Conservation (phyloP, 1,140 invertebrate genomes). For the Monochamus saltuarius region DNA sequence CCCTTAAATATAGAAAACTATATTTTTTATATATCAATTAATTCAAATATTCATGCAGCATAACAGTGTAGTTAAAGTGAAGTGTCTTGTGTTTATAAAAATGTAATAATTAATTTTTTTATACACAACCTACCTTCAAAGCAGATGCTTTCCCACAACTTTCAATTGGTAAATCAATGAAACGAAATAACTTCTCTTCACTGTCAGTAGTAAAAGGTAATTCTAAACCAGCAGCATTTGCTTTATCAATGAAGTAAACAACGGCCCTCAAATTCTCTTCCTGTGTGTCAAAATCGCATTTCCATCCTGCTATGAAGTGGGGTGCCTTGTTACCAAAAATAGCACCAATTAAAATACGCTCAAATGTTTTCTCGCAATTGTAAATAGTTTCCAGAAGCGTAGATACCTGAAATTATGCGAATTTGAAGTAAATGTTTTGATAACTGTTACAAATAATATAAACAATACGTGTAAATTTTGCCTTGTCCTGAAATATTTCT, state of each 20-base stretch:
- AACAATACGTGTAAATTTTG: too few species aligned
- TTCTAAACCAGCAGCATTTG: constrained; percentile 59
- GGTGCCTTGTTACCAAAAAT: constrained; percentile 76
- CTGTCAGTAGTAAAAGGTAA: constrained; percentile 42
- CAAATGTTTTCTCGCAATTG: constrained; percentile 76
- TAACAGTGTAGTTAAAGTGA: too few species aligned
- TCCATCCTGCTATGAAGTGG: constrained; percentile 76
- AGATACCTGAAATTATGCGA: constrained; percentile 19
- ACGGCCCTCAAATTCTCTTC: constrained; percentile 74
- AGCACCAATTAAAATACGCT: constrained; percentile 74
- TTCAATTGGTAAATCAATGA: constrained; percentile 78
- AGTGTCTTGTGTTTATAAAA: too few species aligned
- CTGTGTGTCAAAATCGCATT: constrained; percentile 74
- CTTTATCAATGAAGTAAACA: constrained; percentile 75
- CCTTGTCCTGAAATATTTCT: too few species aligned
- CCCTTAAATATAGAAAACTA: too few species aligned
- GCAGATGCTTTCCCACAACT: constrained; percentile 70
- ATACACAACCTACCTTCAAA: constrained; percentile 61
- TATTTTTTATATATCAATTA: too few species aligned
- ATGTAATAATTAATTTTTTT: too few species aligned
- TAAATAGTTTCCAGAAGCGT: constrained; percentile 66
- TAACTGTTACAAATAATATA: not conserved
- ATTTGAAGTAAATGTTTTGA: constrained; percentile 1
- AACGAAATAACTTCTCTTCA: constrained; percentile 50
- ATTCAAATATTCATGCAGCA: too few species aligned